These are phyloP conservation scores for Heteractis magnifica DNA, from an alignment of 92 coral and sea anemone species.

Conservation along the genomic window DNA sequence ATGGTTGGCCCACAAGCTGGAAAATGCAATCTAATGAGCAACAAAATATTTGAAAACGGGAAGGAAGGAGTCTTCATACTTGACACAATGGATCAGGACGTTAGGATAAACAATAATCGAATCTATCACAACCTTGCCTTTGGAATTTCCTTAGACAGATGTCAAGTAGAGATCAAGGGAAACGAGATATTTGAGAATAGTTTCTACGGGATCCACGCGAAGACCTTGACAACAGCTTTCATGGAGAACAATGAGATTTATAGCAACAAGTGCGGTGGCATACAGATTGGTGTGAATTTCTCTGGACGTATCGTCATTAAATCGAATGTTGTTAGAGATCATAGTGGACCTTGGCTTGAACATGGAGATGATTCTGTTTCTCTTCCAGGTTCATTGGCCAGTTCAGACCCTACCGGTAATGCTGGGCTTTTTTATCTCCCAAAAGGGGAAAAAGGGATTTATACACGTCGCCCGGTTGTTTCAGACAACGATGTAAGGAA, in stretches of 20 bases:
- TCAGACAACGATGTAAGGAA: slow-evolving; percentile 25
- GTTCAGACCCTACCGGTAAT: neutral
- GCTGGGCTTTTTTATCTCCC: neutral
- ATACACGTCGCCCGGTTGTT: slow-evolving; percentile 33
- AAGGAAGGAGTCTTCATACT: slow-evolving; percentile 46
- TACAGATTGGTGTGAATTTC: slow-evolving; percentile 38
- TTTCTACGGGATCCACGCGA: slow-evolving; percentile 49
- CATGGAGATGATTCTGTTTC: neutral
- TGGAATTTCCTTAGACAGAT: slow-evolving; percentile 59
- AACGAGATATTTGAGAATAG: slow-evolving; percentile 61
- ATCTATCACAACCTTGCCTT: slow-evolving; percentile 64
- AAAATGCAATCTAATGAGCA: slow-evolving; percentile 23
- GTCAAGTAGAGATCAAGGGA: slow-evolving; percentile 4
- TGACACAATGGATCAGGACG: neutral
- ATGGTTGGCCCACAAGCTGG: slow-evolving; percentile 49
- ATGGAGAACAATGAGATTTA: slow-evolving; percentile 42
- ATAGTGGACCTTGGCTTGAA: slow-evolving; percentile 57
- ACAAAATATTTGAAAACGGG: slow-evolving; percentile 62
- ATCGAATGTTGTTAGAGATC: slow-evolving; percentile 45
- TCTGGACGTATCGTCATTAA: slow-evolving; percentile 46
- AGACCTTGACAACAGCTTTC: slow-evolving; percentile 38
- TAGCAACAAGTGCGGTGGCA: slow-evolving; percentile 67
- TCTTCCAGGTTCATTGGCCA: neutral
- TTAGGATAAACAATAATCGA: slow-evolving; percentile 34
- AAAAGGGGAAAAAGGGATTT: neutral